Evolutionary conservation across 1,140 invertebrate genomes (phyloP).

Genomic region (Brachionus sp.): DNA sequence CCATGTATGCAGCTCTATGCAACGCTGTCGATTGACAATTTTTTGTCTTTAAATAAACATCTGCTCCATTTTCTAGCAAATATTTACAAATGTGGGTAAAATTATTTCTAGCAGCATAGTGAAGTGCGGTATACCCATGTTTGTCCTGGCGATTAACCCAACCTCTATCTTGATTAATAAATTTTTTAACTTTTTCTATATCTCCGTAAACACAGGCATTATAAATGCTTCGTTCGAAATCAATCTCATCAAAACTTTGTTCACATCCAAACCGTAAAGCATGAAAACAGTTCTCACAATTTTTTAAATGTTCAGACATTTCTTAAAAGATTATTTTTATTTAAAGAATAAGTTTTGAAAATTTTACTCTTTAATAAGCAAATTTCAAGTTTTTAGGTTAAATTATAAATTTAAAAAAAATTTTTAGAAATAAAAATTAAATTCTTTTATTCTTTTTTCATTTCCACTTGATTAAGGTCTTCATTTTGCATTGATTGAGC

Average conservation of each 20-base stretch:
- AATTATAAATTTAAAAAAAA: background rate
- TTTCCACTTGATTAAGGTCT: background rate
- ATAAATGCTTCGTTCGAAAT: constrained; percentile 34
- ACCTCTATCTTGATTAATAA: background rate
- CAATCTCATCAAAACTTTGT: constrained; percentile 35
- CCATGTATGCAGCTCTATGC: constrained; percentile 29
- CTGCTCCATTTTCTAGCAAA: background rate
- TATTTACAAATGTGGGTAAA: constrained; percentile 6
- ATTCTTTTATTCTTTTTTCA: constrained; percentile 28
- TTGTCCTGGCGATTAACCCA: constrained; percentile 62
- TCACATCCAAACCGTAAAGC: background rate
- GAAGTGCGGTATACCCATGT: constrained; percentile 72
- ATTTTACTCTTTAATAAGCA: constrained; percentile 7
- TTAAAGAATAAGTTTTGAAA: background rate
- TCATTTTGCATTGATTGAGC: background rate
- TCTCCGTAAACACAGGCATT: constrained; percentile 21
- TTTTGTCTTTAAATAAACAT: constrained; percentile 5
- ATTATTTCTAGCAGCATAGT: constrained; percentile 76
- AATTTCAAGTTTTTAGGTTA: background rate
- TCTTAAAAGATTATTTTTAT: background rate
- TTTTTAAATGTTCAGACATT: background rate
- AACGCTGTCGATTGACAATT: constrained; percentile 33
- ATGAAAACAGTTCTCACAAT: background rate
- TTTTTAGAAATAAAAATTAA: background rate
- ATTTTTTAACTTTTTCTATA: constrained; percentile 29